Evolutionary conservation across 2,113 vertebrate genomes (phyloP), one percentile per base, ranked within the genome.

Genomic region (Mystacornis crossleyi): DNA sequence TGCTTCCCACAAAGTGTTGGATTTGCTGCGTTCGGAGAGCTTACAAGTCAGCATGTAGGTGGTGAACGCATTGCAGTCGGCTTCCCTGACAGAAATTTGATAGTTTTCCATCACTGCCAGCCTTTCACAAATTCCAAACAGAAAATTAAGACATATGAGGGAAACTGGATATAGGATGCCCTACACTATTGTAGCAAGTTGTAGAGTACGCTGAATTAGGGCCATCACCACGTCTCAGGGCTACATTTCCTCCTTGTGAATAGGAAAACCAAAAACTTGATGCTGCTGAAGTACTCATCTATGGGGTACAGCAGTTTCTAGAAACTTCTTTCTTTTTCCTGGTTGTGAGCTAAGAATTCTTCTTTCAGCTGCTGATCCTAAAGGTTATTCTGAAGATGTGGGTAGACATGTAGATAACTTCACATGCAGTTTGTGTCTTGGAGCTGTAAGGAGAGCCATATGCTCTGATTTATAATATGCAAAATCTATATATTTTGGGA

Each of bases 371-470:
- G 5, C 80, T 94, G 91, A 86, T 93, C 61, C 45, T 96, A 89
- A 91, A 95, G 91, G 91, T 95, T 94, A 94, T 91, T 81, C 53
- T 50, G 47, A 94, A 87, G 61, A 75, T 81, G 89, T 96, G 93
- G 94, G 89, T 60, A 95, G 95, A 53, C 45, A 81, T 89, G 74
- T 34, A 81, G 84, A 82, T 89, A 93, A 81, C 60, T 92, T 83
- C 75, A 79, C 29, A 81, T 79, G 80, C 58, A 38, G n/a, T 72
- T 87, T 88, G 51, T 86, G 43, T 87, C 83, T 92, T 82, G 42
- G 50, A 95, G 86, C 89, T 94, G 90, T 86, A 95, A 79, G 50
- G 42, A 87, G 84, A 91, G 78, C 94, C 93, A 97, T 96, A 96
- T 95, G 94, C 78, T 97, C 57, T 66, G 70, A 53, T 88, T 89